Evolutionary conservation across 2,113 vertebrate species (phyloP), one percentile per base, ranked within the genome.

Genomic region (Erpornis zantholeuca): DNA sequence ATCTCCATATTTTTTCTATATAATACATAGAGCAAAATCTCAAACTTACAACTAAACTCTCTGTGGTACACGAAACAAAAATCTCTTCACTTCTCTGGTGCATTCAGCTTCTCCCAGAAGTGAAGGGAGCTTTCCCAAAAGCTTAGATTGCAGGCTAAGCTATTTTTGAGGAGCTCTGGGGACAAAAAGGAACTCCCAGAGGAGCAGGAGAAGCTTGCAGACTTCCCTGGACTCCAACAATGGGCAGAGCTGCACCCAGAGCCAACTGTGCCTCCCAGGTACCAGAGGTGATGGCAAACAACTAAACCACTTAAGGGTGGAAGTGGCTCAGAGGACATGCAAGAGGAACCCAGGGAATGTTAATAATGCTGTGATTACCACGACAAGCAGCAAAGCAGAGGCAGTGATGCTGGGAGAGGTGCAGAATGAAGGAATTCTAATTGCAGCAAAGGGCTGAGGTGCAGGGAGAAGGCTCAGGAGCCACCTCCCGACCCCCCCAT

Each of bases 291-390:
- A 65, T 1, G 19, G 42, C 7, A 59, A 94, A 59, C 27, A 38
- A 50, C 20, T 2, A 31, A 78, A 88, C 1, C 59, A 54, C 31
- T 57, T 3, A 11, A 22, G 5, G 40, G 12, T 2, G 68, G 40
- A 64, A 56, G 15, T 1, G 17, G n/a, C 18, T 42, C 0, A 68
- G 70, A 76, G 68, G 59, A 65, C 12, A 15, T 0, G 4, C 45
- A n/a, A 59, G 38, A 89, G 52, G 1, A 64, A 15, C 21, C 69
- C 50, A 20, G 3, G 80, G 57, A 54, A 59, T 23, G 12, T 45
- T 19, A 54, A 23, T 20, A 15, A 57, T 3, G 29, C 27, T 38
- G 20, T 12, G 27, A 65, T 23, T 25, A 22, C 31, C 76, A 76
- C 61, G 49, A 28, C 1, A 60, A 82, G 27, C 82, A 56, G 82